Base-by-base conservation (phyloP, 2,888 invertebrate species). In the Papilio gigon region DNA sequence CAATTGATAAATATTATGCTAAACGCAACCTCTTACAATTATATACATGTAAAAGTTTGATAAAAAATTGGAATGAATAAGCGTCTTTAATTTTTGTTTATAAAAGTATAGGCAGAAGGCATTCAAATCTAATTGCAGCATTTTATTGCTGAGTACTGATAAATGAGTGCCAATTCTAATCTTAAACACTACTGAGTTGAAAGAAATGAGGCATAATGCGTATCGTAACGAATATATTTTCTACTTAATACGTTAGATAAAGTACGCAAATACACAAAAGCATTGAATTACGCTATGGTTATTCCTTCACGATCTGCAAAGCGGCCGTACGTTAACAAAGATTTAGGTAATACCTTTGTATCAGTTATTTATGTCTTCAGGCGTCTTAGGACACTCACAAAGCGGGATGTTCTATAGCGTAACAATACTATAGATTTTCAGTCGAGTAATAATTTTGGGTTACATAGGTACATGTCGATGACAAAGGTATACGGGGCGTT, bases 321-420 rank as follows among this genome's bases (percentile, higher is more conserved):
- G n/a, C 8, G 30, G 53, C 17, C n/a, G 27, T 53, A 53, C 14
- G 17, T 56, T 56, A 53, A 27, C 4, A 30, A 30, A 30, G 53
- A 56, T 56, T 56, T 56, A 30, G 27, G 17, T 27, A 56, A 56
- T 30, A 30, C 53, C 53, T 30, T 56, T 56, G 30, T 56, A n/a
- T 56, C 8, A 12, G 30, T 56, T 56, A 30, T 56, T 56, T 56
- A 56, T 27, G 50, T 50, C 27, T 6, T 47, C 8, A 27, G 50
- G 8, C 50, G 25, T 27, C 50, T 25, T 50, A 50, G n/a, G 17
- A 53, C 11, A 53, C 25, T 12, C 3, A 3, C 17, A 4, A 27
- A 30, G n/a, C 47, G 47, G 47, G 0, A 53, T 27, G 17, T 14
- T 27, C 0, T 56, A 30, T 9, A 9, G 17, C 27, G 30, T 9